Evolutionary conservation across 1,140 invertebrate species (phyloP).

Genomic region (Hormaphis cornu): DNA sequence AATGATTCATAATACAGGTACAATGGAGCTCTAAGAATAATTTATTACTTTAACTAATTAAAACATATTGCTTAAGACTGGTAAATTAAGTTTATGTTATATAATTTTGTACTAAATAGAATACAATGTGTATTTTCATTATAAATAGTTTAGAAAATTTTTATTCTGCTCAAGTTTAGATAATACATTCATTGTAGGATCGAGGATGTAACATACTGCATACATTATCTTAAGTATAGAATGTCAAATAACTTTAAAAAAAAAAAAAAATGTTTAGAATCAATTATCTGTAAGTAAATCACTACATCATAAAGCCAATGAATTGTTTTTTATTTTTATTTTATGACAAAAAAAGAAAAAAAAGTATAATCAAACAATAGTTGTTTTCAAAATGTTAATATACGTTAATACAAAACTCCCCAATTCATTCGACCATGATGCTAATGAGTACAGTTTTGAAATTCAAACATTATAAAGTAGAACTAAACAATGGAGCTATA

Average conservation of each 20-base stretch:
- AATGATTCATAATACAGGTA: not conserved
- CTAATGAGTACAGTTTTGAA: constrained; percentile 17
- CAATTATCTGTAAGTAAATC: not conserved
- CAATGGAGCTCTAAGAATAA: not conserved
- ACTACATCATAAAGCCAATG: not conserved
- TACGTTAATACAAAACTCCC: not conserved
- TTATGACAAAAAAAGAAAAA: not conserved
- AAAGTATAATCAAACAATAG: not conserved
- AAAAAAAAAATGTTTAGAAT: not conserved
- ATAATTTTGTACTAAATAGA: constrained; percentile 17
- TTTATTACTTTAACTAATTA: not conserved
- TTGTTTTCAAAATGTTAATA: not conserved
- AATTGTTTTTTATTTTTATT: no score
- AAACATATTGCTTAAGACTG: constrained; percentile 15
- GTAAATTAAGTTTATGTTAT: not conserved
- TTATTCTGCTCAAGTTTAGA: not conserved
- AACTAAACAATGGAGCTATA: no score
- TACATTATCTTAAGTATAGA: not conserved
- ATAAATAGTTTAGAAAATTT: not conserved
- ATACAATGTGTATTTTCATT: constrained; percentile 6
- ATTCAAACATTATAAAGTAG: not conserved
- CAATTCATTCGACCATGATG: not conserved
- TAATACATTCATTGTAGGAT: not conserved
- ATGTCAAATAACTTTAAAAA: not conserved
- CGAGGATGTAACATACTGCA: not conserved